Evolutionary conservation across 1,140 invertebrate genomes (phyloP), one percentile per base, ranked within the genome.

Genomic region (Aculops lycopersici): DNA sequence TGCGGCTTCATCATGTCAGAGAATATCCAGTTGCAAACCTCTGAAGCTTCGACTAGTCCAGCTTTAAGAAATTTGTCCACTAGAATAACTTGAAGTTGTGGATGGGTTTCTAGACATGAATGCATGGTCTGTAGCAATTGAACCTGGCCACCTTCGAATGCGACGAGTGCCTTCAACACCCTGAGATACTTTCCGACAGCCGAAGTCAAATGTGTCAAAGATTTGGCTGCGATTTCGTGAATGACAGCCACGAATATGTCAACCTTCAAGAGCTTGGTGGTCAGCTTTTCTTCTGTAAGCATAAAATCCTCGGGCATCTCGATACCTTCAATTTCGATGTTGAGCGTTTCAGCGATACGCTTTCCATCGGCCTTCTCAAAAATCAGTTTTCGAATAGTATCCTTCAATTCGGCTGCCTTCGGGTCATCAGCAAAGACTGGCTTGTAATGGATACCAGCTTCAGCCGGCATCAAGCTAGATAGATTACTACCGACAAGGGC

Each of bases 1-100:
- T 88, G 79, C 5, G 65, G 56, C 17, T 66, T 66, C 81, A 95
- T 94, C 54, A 92, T 81, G 59, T 80, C 78, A 3, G 81, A 88
- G 60, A 98, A 98, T 41, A 98, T 72, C 90, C 88, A 98, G 49
- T 86, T 92, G 19, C 84, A 84, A 12, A 98, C 83, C 8, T 84
- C 74, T 43, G 80, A 78, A 53, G 83, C 90, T 52, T 94, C 81
- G 14, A 97, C 72, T 36, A 97, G 78, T 55, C 92, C 78, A 24
- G 83, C 90, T 60, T 95, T 92, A 3, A 97, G 62, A 61, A 98
- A 70, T 61, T 97, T 94, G 56, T 97, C 86, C 3, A 88, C 74
- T 1, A 97, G 60, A 1, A 95, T 79, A 24, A 74, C 71, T 19
- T 16, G 47, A 50, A 64, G 61, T 49, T 68, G 88, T 50, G 81